phyloP scores from a whole-genome alignment of 1,140 invertebrate genomes.

The Apis cerana region DNA sequence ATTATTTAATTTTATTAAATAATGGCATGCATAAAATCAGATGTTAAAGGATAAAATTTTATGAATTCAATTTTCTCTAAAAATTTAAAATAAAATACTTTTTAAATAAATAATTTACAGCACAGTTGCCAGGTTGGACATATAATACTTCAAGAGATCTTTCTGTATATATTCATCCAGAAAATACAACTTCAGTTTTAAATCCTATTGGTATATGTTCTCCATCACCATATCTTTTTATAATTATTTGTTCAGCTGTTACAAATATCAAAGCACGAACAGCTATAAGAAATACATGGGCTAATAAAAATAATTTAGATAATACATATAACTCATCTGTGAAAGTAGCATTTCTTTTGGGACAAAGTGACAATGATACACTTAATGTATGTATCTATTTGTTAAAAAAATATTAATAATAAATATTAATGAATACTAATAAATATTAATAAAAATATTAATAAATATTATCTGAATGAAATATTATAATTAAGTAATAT shows the following conservation, averaged over 20 bases:
- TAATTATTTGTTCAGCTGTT: conserved; percentile 88
- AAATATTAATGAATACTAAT: too few species aligned
- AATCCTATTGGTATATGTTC: conserved; percentile 84
- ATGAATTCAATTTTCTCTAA: neutral
- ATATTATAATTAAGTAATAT: neutral
- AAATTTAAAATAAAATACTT: conserved; percentile 14
- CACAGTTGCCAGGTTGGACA: conserved; percentile 86
- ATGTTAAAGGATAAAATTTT: neutral
- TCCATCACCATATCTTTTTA: conserved; percentile 83
- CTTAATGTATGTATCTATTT: conserved; percentile 78
- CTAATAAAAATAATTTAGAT: conserved; percentile 83
- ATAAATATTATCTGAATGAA: neutral
- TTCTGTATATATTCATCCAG: conserved; percentile 86
- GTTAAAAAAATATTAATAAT: too few species aligned
- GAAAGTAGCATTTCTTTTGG: conserved; percentile 82
- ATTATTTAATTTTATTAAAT: conserved; percentile 14
- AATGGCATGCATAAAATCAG: conserved; percentile 6
- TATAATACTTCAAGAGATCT: conserved; percentile 87
- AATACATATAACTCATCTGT: conserved; percentile 75
- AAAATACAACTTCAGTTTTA: conserved; percentile 86
- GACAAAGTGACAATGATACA: conserved; percentile 82
- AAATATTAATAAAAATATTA: neutral
- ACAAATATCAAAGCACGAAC: conserved; percentile 84
- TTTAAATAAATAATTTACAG: conserved; percentile 77
- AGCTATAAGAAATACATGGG: conserved; percentile 92